Evolutionary conservation across 1,140 invertebrate species (phyloP), one percentile per base, ranked within the genome.

Genomic region (Scaptomyza hsui): DNA sequence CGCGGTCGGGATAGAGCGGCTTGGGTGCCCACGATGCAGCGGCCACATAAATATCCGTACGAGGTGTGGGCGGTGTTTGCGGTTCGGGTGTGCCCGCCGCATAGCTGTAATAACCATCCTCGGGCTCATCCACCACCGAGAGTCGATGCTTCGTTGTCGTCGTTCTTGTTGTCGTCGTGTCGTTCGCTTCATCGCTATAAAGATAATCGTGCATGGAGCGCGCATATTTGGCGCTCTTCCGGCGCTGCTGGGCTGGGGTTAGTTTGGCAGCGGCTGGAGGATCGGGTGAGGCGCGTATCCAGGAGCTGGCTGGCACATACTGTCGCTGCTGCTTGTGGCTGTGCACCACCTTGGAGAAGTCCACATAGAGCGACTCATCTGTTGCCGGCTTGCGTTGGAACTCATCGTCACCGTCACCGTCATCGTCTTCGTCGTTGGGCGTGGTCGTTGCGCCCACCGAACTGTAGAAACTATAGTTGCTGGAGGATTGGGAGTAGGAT

Each of bases 1-100:
- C 88, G 47, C 85, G 85, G 56, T 90, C 83, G 57, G 89, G 80
- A 92, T 92, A 90, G 75, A 83, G 88, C 89, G 93, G 94, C 92
- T 93, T 94, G 89, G 92, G 92, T 71, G 93, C 93, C 93, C 94
- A 94, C 74, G 93, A 93, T 72, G 93, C 92, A 77, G 94, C 91
- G 47, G 93, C 92, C 68, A 93, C 91, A 83, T 94, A 93, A 44
- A 94, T 91, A 55, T 94, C 88, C 76, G 89, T 90, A 48, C 71
- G 63, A 9, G 72, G 49, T 18, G 75, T 74, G 6, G 75, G 55
- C 35, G 76, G 72, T 1, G 72, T 59, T 2, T 56, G 72, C 3
- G 79, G 67, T 21, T 90, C 89, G 1, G 85, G 85, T 29, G 89
- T 88, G 7, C 81, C 86, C 1, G 83, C 85, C 24, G 86, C 83